Base-by-base conservation (phyloP, 2,797 vertebrate species). In the Cynopterus sphinx region DNA sequence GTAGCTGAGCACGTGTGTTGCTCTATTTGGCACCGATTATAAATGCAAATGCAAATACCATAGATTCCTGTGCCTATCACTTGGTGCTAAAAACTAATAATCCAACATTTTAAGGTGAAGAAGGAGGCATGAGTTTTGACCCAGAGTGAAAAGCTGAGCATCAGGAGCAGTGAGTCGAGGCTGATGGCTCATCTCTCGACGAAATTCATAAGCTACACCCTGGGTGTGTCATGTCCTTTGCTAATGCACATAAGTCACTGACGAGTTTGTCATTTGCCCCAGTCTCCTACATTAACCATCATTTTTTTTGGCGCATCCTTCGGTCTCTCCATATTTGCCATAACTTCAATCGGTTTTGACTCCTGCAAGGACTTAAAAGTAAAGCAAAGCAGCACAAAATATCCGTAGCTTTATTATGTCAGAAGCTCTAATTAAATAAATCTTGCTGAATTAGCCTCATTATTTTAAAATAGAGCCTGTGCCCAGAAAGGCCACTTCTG, bases 381-480 rank as follows among this genome's bases (percentile, higher is more conserved):
- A 75, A 86, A 95, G 61, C n/a, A 95, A 96, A 94, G 36, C 39
- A 24, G 59, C n/a, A 91, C 59, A 81, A 88, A 95, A 31, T 9
- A 95, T 88, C 81, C 91, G n/a, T 74, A 93, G 88, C 57, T 96
- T 97, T 88, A 84, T 94, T 87, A 77, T 93, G 84, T 65, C 84
- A 96, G 31, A 97, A 96, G 43, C 33, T 65, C 71, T 79, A 71
- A 97, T 85, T 73, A 96, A 55, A 94, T 67, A 91, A 97, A 97
- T 97, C 86, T 94, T 83, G 86, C 39, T 70, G 77, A 96, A 94
- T 96, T 85, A 94, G 82, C 13, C 71, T 97, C 87, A 97, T 97
- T 96, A 97, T 96, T 97, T 94, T 91, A 95, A 97, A 97, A 92
- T 91, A 82, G 65, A 94, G 82, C 43, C 90, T 95, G 91, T 24